Conservation (phyloP, 2,888 invertebrate species). For the Fragum whitleyi region DNA sequence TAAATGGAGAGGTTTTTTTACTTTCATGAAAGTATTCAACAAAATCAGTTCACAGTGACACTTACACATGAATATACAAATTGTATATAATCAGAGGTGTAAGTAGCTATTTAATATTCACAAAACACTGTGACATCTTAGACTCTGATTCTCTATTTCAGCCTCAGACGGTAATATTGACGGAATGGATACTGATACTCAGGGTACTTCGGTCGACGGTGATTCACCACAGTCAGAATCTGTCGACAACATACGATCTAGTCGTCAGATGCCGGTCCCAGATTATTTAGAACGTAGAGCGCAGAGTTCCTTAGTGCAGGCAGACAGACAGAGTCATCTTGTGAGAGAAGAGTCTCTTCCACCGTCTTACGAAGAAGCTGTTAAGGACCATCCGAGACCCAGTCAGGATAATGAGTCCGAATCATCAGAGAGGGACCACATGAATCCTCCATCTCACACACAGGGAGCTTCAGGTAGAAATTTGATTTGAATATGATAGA, state of each 20-base stretch:
- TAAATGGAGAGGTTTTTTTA: too few relatives aligned
- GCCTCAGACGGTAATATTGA: slow-evolving; percentile 15
- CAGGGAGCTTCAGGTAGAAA: slow-evolving; percentile 7
- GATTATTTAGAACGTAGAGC: slow-evolving; percentile 21
- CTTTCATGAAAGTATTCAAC: too few relatives aligned
- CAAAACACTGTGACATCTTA: too few relatives aligned
- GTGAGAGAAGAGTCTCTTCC: slow-evolving; percentile 4
- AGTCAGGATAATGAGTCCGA: neutral
- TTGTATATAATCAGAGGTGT: too few relatives aligned
- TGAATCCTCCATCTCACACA: neutral
- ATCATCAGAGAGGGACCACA: neutral
- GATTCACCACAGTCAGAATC: neutral
- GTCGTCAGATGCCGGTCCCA: slow-evolving; percentile 47
- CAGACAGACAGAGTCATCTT: neutral
- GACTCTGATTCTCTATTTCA: too few relatives aligned
- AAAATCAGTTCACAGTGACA: too few relatives aligned
- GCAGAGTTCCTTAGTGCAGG: neutral
- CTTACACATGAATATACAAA: too few relatives aligned
- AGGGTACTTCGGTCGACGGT: slow-evolving; percentile 7
- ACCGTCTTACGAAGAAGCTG: slow-evolving; percentile 37
- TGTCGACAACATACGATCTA: slow-evolving; percentile 29
- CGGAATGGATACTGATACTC: neutral
- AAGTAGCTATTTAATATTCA: too few relatives aligned
- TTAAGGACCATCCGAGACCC: neutral
- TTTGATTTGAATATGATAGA: too few relatives aligned